Conservation (phyloP, 2,888 invertebrate genomes). For the Phrixothrix hirtus region DNA sequence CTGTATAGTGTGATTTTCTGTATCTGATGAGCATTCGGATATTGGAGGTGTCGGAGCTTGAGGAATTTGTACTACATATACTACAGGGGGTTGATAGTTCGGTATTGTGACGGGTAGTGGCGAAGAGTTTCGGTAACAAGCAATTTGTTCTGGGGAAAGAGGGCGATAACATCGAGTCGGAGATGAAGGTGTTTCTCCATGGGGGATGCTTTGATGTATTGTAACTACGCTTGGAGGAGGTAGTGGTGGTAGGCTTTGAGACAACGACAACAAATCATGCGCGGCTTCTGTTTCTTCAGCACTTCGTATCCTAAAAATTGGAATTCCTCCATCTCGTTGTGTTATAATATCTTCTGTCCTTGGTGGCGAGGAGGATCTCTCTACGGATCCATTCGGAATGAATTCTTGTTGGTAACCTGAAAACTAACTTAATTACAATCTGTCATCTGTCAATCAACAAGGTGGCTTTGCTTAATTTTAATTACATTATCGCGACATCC, state of each 20-base stretch:
- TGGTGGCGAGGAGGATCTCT: conserved; percentile 25
- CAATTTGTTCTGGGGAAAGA: conserved; percentile 43
- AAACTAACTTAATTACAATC: conserved; percentile 22
- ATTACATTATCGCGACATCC: neutral
- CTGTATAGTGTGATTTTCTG: conserved; percentile 62
- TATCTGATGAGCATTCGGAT: conserved; percentile 74
- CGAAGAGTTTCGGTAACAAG: conserved; percentile 39
- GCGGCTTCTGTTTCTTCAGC: conserved; percentile 89
- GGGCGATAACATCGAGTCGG: conserved; percentile 46
- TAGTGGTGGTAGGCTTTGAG: conserved; percentile 76
- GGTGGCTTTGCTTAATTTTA: conserved; percentile 3
- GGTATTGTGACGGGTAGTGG: conserved; percentile 40
- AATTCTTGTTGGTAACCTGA: conserved; percentile 46
- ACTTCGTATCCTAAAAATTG: conserved; percentile 60
- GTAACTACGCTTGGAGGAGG: conserved; percentile 71
- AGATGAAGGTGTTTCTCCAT: conserved; percentile 48
- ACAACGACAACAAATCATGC: conserved; percentile 76
- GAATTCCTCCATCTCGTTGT: conserved; percentile 45
- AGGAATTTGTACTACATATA: conserved; percentile 54
- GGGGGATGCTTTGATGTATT: conserved; percentile 61
- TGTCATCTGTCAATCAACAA: conserved; percentile 9
- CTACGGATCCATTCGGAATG: conserved; percentile 41
- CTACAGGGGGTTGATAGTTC: conserved; percentile 47
- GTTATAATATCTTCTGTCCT: conserved; percentile 31
- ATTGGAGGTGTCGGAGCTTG: conserved; percentile 67